These are phyloP conservation scores for Morpho helenor DNA, from an alignment of 2,888 invertebrate species.

Conservation along the genomic window DNA sequence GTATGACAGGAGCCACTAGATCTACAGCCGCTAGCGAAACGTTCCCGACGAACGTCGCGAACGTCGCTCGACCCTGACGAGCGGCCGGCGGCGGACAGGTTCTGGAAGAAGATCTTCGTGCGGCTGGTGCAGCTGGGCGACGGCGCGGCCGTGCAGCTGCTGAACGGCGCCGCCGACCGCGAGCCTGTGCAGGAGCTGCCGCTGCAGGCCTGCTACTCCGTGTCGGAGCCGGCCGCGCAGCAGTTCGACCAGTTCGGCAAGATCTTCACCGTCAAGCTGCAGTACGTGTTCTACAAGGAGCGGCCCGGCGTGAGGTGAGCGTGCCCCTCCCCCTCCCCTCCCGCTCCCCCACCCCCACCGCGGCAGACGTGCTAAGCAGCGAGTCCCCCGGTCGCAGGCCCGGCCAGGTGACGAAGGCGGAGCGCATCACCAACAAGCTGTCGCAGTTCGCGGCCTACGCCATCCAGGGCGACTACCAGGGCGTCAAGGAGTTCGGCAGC, in stretches of 20 bases:
- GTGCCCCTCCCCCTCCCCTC: background rate
- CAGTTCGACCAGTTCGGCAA: slow-evolving; percentile 99
- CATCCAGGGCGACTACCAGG: slow-evolving; percentile 95
- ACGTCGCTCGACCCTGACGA: background rate
- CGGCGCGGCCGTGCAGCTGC: slow-evolving; percentile 91
- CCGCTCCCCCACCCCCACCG: background rate
- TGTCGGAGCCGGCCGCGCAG: slow-evolving; percentile 96
- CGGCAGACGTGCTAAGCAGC: background rate
- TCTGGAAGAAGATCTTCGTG: slow-evolving; percentile 98
- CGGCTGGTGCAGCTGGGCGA: slow-evolving; percentile 88
- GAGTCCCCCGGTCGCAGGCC: slow-evolving; percentile 75
- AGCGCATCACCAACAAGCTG: slow-evolving; percentile 92
- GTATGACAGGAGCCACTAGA: no score
- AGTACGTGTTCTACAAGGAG: slow-evolving; percentile 99
- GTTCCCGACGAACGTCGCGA: background rate
- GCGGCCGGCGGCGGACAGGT: slow-evolving; percentile 63
- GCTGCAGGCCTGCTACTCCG: slow-evolving; percentile 95
- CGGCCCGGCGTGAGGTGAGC: slow-evolving; percentile 89
- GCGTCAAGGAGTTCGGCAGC: slow-evolving; percentile 95
- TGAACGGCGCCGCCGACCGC: slow-evolving; percentile 89
- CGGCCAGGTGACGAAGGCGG: slow-evolving; percentile 96
- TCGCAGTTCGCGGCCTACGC: slow-evolving; percentile 97
- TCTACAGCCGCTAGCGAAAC: no score
- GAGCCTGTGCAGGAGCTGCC: slow-evolving; percentile 97
- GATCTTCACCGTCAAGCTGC: slow-evolving; percentile 98